Base-by-base conservation (phyloP, 2,888 invertebrate species). In the Argyresthia goedartella region DNA sequence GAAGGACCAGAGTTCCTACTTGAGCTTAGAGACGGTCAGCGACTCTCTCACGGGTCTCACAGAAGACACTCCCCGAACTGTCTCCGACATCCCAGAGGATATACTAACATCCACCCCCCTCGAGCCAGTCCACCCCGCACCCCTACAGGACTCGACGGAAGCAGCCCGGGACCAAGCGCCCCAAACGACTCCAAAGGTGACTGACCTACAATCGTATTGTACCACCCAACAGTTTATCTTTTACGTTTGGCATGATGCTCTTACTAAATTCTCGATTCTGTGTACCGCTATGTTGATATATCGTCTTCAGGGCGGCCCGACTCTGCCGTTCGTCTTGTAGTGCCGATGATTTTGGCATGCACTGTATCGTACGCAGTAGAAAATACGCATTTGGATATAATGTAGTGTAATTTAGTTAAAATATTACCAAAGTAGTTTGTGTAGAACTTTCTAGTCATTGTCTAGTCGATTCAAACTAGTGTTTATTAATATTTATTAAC, bases 1-100 rank as follows among this genome's bases (percentile, higher is more conserved):
- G 94, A 91, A 90, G 71, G 94, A 93, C 69, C 90, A 93, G 69
- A 94, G 93, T 69, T 93, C 94, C 50, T 94, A 93, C 66, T 81
- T 94, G 64, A 88, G 91, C 64, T 69, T 87, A 65, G 91, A 91
- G 73, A 81, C 87, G 54, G 75, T 85, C 39, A 62, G 60, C 16
- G 70, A 74, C 59, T 70, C 71, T 52, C 60, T 70, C 52, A 25
- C 25, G 25, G 25, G 25, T 2, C 58, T 60, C 35, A 62, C 59
- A 53, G 65, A 67, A 53, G 65, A 67, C 16, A 60, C 64, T 15
- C 61, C 63, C 53, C 64, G 58, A 11, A 25, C 25, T 25, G 64
- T 60, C 53, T 54, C 62, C 62, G 69, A 71, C 62, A 61, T 67
- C 67, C 74, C 71, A 70, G 84, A 86, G 84, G 86, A 87, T 80